A percentile compares a stretch with the other conserved stretches of the same genome.
Conservation (phyloP, 2,888 invertebrate genomes). For the Petrolisthes manimaculis region DNA sequence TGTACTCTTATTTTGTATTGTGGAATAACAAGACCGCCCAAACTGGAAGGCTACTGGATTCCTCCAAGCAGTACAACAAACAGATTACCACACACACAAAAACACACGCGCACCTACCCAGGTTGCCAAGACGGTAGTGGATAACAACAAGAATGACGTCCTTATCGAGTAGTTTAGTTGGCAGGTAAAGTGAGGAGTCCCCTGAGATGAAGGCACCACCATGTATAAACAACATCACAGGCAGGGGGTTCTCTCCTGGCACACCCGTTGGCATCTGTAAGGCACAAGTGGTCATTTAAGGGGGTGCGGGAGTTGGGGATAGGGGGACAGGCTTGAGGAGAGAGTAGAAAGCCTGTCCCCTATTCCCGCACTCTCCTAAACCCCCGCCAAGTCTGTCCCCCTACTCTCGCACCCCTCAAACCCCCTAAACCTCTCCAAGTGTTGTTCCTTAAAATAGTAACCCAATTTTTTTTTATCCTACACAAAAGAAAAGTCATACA, state of each 20-base stretch:
- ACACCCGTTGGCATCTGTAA: no score
- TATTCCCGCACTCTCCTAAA: no score
- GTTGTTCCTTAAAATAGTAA: no score
- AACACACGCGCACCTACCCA: slow-evolving; percentile 48
- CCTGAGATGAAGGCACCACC: slow-evolving; percentile 67
- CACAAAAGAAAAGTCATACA: neutral
- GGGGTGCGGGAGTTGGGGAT: neutral
- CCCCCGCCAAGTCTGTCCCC: no score
- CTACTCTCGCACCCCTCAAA: no score
- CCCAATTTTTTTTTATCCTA: no score
- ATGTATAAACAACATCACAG: slow-evolving; percentile 67
- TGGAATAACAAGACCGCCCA: neutral
- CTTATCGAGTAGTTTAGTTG: slow-evolving; percentile 65
- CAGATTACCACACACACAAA: neutral
- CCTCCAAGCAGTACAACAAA: no score
- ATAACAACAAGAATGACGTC: slow-evolving; percentile 67
- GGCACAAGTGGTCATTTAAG: neutral
- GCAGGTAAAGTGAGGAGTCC: slow-evolving; percentile 52
- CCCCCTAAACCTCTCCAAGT: no score
- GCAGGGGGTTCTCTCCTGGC: slow-evolving; percentile 30
- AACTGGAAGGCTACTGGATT: neutral
- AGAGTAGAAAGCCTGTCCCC: no score
- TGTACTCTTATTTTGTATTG: no score
- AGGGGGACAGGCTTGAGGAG: no score
- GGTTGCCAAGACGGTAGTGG: slow-evolving; percentile 65